Evolutionary conservation across 2,797 vertebrate species (phyloP).

Genomic region (Channallabes apus): DNA sequence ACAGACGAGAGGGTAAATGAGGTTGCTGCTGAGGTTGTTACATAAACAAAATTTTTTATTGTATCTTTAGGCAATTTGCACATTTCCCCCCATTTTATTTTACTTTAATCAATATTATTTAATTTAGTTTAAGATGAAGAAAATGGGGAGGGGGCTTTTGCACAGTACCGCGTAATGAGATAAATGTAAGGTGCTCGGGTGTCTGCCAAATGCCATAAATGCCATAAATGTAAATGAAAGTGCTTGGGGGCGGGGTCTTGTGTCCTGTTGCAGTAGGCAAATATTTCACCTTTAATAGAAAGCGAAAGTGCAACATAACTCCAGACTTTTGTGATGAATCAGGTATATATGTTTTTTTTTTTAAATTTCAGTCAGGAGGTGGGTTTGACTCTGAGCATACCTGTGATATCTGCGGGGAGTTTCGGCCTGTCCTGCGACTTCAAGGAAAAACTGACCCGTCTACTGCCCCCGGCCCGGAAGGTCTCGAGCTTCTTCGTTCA

Average conservation of each 20-base stretch:
- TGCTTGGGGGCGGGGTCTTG: background rate
- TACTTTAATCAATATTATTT: no score
- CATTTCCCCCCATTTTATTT: no score
- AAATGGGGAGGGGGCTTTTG: no score
- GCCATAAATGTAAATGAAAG: no score
- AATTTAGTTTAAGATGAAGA: no score
- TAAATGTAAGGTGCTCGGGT: no score
- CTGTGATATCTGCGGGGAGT: conserved; percentile 93
- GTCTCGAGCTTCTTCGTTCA: conserved; percentile 77
- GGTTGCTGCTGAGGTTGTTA: no score
- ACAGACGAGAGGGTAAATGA: no score
- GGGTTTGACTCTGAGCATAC: conserved; percentile 77
- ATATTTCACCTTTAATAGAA: background rate
- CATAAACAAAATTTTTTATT: no score
- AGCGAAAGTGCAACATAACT: background rate
- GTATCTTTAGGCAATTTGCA: no score
- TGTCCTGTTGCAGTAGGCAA: background rate
- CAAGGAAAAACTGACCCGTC: conserved; percentile 83
- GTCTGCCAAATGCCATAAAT: no score
- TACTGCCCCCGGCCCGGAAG: conserved; percentile 90
- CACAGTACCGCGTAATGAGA: no score
- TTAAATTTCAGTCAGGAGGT: conserved; percentile 72
- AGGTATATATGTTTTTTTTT: background rate
- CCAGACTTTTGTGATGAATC: background rate
- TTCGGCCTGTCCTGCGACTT: conserved; percentile 93